Percentiles rank a stretch among this genome's conserved stretches.
These are phyloP conservation scores for Eublepharis macularius DNA, from an alignment of 2,113 vertebrate species.

Conservation along the genomic window DNA sequence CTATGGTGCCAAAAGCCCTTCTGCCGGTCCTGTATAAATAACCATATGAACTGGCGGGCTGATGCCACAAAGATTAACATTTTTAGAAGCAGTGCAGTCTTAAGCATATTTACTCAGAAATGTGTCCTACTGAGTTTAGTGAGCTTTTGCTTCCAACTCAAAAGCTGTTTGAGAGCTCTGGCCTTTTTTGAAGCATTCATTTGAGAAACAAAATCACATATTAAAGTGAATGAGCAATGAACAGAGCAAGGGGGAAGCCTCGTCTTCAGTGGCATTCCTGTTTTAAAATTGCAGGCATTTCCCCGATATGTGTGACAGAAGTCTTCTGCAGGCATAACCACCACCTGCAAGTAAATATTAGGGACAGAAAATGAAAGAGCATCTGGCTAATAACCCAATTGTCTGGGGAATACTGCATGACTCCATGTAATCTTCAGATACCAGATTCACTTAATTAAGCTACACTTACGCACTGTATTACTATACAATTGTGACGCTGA, in stretches of 20 bases:
- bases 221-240: too few species aligned
- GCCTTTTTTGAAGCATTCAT: neutral
- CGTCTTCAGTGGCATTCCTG: too few species aligned
- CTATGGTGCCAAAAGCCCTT: too few species aligned
- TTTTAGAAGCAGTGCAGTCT: neutral
- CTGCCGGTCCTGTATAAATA: too few species aligned
- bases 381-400: neutral
- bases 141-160: neutral
- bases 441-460: constrained; percentile 5
- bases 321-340: constrained; percentile 36
- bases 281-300: too few species aligned
- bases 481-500: constrained; percentile 30
- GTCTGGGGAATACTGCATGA: constrained; percentile 38
- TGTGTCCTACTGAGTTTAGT: neutral
- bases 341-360: constrained; percentile 51
- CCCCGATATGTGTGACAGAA: constrained; percentile 32
- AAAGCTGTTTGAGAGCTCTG: neutral
- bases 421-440: constrained; percentile 35
- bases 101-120: neutral
- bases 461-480: constrained; percentile 33
- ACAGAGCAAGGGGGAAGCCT: too few species aligned
- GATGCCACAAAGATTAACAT: neutral
- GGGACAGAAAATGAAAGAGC: neutral
- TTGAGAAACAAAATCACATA: neutral
- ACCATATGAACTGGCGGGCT: too few species aligned